Evolutionary conservation across 2,113 vertebrate species (phyloP).

Genomic region (Dipodomys stephensi): DNA sequence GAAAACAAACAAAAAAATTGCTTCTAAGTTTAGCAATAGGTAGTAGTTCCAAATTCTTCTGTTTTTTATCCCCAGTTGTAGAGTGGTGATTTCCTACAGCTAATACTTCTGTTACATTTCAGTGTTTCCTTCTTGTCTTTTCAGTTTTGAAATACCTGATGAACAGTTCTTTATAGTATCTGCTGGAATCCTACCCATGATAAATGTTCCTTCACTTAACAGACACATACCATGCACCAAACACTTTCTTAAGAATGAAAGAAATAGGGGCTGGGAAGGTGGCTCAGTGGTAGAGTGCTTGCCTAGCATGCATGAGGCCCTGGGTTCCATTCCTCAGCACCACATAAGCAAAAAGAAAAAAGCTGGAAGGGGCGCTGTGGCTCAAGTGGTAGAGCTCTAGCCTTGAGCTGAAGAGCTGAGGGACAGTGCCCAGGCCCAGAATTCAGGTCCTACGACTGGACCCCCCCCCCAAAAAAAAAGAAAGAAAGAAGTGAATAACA

Average conservation of each 20-base stretch:
- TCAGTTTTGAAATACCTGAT: not conserved
- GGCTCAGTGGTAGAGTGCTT: too few species aligned
- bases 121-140: not conserved
- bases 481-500: constrained; percentile 10
- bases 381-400: too few species aligned
- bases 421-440: too few species aligned
- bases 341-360: too few species aligned
- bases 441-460: too few species aligned
- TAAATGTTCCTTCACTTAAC: not conserved
- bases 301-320: too few species aligned
- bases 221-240: not conserved
- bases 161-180: not conserved
- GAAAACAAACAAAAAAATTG: too few species aligned
- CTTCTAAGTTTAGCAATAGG: not conserved
- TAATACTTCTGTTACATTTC: not conserved
- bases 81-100: not conserved
- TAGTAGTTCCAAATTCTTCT: not conserved
- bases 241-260: constrained; percentile 19
- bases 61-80: not conserved
- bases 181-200: not conserved
- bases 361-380: too few species aligned
- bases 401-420: too few species aligned
- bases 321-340: too few species aligned
- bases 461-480: too few species aligned
- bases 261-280: too few species aligned